Evolutionary conservation across 2,888 invertebrate genomes (phyloP).

Genomic region (Dryocosmus kuriphilus): DNA sequence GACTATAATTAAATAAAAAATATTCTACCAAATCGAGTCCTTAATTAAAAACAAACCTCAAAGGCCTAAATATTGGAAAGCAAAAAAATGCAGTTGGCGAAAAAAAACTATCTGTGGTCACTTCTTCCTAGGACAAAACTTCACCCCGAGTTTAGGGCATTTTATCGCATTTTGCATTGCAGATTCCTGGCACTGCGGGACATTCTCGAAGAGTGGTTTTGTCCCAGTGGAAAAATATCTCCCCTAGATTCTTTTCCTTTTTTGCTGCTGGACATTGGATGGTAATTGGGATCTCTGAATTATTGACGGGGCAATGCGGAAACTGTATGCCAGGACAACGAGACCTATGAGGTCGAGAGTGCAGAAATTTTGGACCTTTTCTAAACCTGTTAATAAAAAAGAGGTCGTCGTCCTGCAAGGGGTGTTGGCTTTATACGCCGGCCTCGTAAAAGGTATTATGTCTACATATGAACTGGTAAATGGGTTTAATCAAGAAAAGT

Average conservation of each 20-base stretch:
- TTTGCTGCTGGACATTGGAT: slow-evolving; percentile 21
- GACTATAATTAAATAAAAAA: background rate
- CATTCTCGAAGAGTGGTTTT: slow-evolving; percentile 29
- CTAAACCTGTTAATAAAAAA: background rate
- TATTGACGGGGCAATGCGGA: slow-evolving; percentile 30
- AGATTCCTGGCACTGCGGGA: slow-evolving; percentile 23
- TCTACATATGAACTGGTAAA: slow-evolving; percentile 8
- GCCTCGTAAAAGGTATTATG: background rate
- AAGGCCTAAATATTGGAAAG: background rate
- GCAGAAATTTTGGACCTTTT: slow-evolving; percentile 23
- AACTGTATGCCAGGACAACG: background rate
- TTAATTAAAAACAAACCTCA: background rate
- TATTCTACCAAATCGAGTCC: background rate
- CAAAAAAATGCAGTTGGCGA: slow-evolving; percentile 4
- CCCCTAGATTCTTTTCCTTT: slow-evolving; percentile 1
- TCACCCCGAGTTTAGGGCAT: background rate
- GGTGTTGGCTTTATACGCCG: background rate
- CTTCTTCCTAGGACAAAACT: background rate
- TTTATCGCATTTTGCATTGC: slow-evolving; percentile 31
- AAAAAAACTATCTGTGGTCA: slow-evolving; percentile 6
- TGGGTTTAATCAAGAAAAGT: slow-evolving; percentile 31
- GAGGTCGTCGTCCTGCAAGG: background rate
- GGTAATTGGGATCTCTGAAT: slow-evolving; percentile 38
- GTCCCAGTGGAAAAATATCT: slow-evolving; percentile 16
- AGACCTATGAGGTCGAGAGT: slow-evolving; percentile 16